Evolutionary conservation across 1,140 invertebrate genomes (phyloP).

Genomic region (Cataglyphis hispanica): DNA sequence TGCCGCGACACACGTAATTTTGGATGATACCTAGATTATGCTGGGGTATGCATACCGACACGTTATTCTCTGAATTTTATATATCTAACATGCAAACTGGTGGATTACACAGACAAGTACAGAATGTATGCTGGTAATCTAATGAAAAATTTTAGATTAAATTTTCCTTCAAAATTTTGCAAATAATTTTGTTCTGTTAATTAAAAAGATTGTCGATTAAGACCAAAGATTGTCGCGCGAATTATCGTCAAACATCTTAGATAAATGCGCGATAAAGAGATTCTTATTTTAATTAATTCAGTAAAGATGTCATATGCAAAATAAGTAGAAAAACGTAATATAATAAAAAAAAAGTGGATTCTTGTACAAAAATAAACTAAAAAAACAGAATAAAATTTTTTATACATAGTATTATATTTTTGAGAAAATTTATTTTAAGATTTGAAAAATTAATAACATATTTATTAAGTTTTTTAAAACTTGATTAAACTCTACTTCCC

Average conservation of each 20-base stretch:
- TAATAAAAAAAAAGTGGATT: too few species aligned
- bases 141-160: constrained; percentile 40
- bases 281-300: constrained; percentile 29
- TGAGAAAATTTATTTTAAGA: too few species aligned
- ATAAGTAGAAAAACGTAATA: too few species aligned
- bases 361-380: too few species aligned
- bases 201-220: not conserved
- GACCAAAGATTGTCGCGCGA: not conserved
- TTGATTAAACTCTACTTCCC: too few species aligned
- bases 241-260: constrained; percentile 25
- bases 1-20: constrained; percentile 19
- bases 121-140: not conserved
- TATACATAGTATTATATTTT: too few species aligned
- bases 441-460: too few species aligned
- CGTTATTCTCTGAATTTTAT: constrained; percentile 19
- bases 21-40: constrained; percentile 9
- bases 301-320: not conserved
- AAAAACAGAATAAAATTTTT: too few species aligned
- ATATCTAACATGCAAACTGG: constrained; percentile 2
- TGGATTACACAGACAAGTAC: constrained; percentile 19
- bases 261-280: not conserved
- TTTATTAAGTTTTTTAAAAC: too few species aligned
- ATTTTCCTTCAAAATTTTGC: constrained; percentile 18
- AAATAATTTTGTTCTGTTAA: not conserved
- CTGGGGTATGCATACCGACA: not conserved